Conservation (phyloP, 1,140 invertebrate genomes). For the Venturia canescens region DNA sequence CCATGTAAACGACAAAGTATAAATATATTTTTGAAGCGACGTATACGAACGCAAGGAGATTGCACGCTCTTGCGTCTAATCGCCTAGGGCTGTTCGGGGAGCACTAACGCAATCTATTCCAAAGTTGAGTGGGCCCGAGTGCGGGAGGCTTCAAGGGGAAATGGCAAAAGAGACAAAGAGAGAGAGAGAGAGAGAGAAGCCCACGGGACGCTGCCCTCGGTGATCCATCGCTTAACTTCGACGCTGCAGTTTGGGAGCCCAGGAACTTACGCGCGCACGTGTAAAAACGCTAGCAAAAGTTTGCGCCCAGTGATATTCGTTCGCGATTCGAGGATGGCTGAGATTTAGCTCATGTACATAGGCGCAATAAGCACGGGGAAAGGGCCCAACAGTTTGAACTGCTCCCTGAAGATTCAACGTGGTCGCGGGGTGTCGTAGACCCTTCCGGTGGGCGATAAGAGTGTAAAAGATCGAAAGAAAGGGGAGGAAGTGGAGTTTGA, state of each 20-base stretch:
- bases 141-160: neutral
- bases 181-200: slow-evolving; percentile 54
- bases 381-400: slow-evolving; percentile 45
- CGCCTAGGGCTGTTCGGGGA: slow-evolving; percentile 64
- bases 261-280: neutral
- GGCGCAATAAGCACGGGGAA: neutral
- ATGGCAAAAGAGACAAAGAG: neutral
- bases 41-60: slow-evolving; percentile 54
- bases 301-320: neutral
- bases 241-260: slow-evolving; percentile 59
- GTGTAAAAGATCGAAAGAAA: neutral
- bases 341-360: neutral
- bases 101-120: slow-evolving; percentile 68
- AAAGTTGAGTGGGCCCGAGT: slow-evolving; percentile 57
- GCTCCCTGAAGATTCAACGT: slow-evolving; percentile 55
- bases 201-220: slow-evolving; percentile 65
- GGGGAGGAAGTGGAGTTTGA: neutral
- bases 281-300: slow-evolving; percentile 67
- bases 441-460: slow-evolving; percentile 20
- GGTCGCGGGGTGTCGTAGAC: slow-evolving; percentile 2
- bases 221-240: slow-evolving; percentile 69
- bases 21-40: neutral
- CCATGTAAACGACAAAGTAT: no score
- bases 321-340: neutral
- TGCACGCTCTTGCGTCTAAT: slow-evolving; percentile 58